These are phyloP conservation scores for Rhagoletis pomonella DNA, from an alignment of 1,140 invertebrate genomes.

Conservation along the genomic window DNA sequence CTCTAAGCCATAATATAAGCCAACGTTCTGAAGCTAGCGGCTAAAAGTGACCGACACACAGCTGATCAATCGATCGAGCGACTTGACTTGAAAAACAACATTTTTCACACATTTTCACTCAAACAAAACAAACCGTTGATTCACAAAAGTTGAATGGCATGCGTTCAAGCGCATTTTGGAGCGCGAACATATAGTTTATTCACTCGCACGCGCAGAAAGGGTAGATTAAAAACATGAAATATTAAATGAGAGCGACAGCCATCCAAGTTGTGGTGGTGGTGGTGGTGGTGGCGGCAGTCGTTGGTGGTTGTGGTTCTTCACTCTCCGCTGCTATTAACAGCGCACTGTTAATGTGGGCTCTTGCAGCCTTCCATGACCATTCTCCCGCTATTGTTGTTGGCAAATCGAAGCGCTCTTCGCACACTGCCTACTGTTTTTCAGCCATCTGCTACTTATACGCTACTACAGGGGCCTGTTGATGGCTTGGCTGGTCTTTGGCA, in stretches of 20 bases:
- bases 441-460: slow-evolving; percentile 24
- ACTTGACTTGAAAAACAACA: slow-evolving; percentile 47
- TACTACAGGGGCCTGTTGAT: not conserved
- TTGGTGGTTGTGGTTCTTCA: not conserved
- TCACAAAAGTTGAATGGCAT: not conserved
- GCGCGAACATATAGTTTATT: not conserved
- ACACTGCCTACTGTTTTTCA: not conserved
- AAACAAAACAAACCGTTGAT: slow-evolving; percentile 15
- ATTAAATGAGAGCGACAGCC: not conserved
- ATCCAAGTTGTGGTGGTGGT: not conserved
- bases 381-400: not conserved
- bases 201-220: not conserved
- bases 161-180: not conserved
- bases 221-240: not conserved
- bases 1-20: not conserved
- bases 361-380: not conserved
- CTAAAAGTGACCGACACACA: not conserved
- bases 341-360: not conserved
- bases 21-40: not conserved
- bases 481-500: not conserved
- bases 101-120: slow-evolving; percentile 37
- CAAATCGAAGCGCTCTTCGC: not conserved
- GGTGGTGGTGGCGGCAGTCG: not conserved
- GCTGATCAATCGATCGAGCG: slow-evolving; percentile 16
- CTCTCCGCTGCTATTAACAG: not conserved